Conservation (phyloP, 2,113 vertebrate genomes). For the Embiotoca jacksoni region DNA sequence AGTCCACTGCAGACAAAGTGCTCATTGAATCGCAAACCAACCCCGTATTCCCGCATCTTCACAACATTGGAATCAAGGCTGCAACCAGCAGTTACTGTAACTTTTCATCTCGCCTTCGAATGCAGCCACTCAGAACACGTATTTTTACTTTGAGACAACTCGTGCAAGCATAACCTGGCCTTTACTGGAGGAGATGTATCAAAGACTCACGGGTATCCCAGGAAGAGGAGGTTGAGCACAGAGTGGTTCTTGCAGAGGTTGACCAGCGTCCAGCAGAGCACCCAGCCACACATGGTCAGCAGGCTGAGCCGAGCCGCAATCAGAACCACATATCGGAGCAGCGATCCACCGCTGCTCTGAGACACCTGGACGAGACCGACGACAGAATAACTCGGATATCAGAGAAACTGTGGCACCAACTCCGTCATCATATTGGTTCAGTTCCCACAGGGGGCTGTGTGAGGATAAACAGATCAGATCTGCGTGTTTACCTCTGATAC, state of each 20-base stretch:
- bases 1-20: not conserved
- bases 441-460: not conserved
- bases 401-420: not conserved
- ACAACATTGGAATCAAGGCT: not conserved
- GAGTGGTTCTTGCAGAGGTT: constrained; percentile 96
- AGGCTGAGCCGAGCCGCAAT: constrained; percentile 90
- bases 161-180: not conserved
- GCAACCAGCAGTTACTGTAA: not conserved
- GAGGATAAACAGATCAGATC: not conserved
- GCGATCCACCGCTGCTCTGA: constrained; percentile 89
- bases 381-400: not conserved
- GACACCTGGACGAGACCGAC: constrained; percentile 85
- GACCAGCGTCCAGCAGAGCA: constrained; percentile 97
- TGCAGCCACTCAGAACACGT: not conserved
- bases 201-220: constrained; percentile 97
- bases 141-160: not conserved
- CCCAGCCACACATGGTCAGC: constrained; percentile 95
- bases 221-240: constrained; percentile 97
- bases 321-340: constrained; percentile 88
- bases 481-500: constrained; percentile 91
- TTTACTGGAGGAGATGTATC: not conserved
- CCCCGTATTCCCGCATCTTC: not conserved
- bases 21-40: no score
- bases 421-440: not conserved
- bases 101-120: no score